phyloP scores from a whole-genome alignment of 2,797 vertebrate species.

The Molossus alvarezi region DNA sequence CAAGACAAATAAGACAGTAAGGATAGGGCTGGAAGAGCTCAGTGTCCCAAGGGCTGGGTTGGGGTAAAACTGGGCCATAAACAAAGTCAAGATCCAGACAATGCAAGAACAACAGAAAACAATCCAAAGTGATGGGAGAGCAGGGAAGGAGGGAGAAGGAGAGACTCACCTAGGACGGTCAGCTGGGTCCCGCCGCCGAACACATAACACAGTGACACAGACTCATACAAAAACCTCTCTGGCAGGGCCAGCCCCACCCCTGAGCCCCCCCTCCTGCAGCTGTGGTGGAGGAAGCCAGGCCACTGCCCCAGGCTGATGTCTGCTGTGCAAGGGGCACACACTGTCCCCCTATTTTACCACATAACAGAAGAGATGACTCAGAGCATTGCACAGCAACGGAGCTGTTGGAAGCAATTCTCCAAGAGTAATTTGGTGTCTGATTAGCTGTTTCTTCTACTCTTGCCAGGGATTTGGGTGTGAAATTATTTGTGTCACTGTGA shows the following conservation, averaged over 20 bases:
- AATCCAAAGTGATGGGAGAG: accelerated
- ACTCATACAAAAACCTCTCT: background rate
- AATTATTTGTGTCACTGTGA: background rate
- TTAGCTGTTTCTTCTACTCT: accelerated
- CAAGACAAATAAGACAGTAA: background rate
- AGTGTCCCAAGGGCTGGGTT: accelerated
- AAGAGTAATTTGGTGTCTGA: background rate
- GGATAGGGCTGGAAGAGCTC: accelerated
- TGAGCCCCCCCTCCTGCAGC: background rate
- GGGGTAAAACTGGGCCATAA: background rate
- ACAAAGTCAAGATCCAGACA: accelerated
- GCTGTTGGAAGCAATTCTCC: background rate
- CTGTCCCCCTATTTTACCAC: accelerated
- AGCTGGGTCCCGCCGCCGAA: background rate
- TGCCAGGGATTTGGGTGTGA: too few relatives aligned
- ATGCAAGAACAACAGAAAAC: background rate
- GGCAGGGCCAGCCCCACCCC: accelerated
- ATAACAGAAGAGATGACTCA: accelerated
- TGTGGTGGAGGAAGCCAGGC: background rate
- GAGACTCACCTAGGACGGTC: background rate
- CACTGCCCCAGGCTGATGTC: background rate
- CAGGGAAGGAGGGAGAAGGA: background rate
- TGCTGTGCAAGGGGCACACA: accelerated
- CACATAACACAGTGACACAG: background rate
- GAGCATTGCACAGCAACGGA: accelerated